Conservation (phyloP, 2,888 invertebrate genomes). For the Eretmocerus hayati region DNA sequence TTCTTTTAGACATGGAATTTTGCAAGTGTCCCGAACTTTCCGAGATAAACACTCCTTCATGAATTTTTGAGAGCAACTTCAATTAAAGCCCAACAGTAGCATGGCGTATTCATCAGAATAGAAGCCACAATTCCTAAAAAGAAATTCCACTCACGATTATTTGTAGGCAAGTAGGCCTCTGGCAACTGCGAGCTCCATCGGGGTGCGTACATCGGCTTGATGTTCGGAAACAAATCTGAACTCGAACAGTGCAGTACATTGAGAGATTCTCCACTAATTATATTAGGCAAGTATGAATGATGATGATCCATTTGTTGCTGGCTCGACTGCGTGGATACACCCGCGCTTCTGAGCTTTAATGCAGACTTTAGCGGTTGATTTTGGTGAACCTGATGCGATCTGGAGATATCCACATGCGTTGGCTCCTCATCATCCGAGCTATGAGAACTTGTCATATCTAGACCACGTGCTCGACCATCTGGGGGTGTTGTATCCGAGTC, state of each 20-base stretch:
- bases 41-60: too few relatives aligned
- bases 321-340: conserved; percentile 38
- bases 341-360: conserved; percentile 41
- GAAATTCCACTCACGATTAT: too few relatives aligned
- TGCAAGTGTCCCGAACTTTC: too few relatives aligned
- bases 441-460: conserved; percentile 91
- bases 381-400: background rate
- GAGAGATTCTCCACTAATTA: conserved; percentile 34
- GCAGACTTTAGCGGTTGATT: conserved; percentile 41
- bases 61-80: too few relatives aligned
- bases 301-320: conserved; percentile 25
- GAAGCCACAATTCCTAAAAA: too few relatives aligned
- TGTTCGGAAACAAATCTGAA: conserved; percentile 62
- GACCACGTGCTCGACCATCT: conserved; percentile 65
- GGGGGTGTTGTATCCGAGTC: conserved; percentile 67
- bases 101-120: too few relatives aligned
- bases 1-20: too few relatives aligned
- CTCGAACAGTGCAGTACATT: conserved; percentile 49
- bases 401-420: background rate
- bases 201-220: conserved; percentile 59
- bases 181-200: conserved; percentile 65
- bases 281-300: conserved; percentile 57
- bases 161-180: conserved; percentile 53
- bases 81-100: too few relatives aligned
- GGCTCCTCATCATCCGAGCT: conserved; percentile 67